A percentile compares a stretch with the other conserved stretches of the same genome.
phyloP scores from a whole-genome alignment of 2,113 vertebrate species.

The Pyrgilauda ruficollis region DNA sequence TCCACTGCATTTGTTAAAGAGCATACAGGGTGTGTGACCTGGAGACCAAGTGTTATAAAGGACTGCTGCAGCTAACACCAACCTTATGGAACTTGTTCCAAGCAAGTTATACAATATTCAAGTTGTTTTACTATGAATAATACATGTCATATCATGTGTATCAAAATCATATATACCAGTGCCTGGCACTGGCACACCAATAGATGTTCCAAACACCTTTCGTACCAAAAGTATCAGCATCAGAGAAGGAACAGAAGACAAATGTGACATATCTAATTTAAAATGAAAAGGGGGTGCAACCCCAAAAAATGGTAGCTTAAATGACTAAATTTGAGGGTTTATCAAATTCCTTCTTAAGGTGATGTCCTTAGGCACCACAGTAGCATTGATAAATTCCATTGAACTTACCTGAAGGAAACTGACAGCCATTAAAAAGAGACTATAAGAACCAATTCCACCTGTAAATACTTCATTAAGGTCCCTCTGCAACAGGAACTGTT shows the following conservation, averaged over 20 bases:
- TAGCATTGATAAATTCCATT: not conserved
- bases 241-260: not conserved
- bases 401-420: constrained; percentile 93
- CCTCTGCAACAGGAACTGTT: constrained; percentile 96
- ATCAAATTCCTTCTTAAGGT: not conserved
- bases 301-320: not conserved
- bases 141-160: not conserved
- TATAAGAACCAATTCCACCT: constrained; percentile 97
- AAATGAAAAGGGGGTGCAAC: not conserved
- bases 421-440: constrained; percentile 98
- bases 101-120: not conserved
- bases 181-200: not conserved
- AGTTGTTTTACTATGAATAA: not conserved
- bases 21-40: not conserved
- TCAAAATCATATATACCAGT: not conserved
- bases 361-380: not conserved
- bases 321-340: not conserved
- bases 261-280: not conserved
- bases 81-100: not conserved
- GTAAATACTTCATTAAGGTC: constrained; percentile 99
- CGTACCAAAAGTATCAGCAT: not conserved
- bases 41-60: not conserved
- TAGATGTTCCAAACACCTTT: not conserved
- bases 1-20: not conserved
- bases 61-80: not conserved